Evolutionary conservation across 2,888 invertebrate genomes (phyloP).

Genomic region (Emmelina monodactyla): DNA sequence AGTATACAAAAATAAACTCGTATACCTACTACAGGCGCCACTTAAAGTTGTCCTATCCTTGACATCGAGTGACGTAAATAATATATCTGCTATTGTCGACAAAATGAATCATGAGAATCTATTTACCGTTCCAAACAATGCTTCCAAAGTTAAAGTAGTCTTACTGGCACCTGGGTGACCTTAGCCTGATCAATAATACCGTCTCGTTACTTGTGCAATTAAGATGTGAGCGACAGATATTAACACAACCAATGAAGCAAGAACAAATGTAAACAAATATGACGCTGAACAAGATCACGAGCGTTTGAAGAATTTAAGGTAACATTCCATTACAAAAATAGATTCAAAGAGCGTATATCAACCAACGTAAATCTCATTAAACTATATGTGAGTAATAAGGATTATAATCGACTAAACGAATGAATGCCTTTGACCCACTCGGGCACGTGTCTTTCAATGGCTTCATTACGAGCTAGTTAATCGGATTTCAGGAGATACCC

Average conservation of each 20-base stretch:
- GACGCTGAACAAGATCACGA: too few relatives aligned
- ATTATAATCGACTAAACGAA: too few relatives aligned
- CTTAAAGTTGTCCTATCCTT: conserved; percentile 14
- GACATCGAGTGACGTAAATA: conserved; percentile 10
- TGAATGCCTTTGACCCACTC: too few relatives aligned
- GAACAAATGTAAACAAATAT: background rate
- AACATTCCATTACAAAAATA: too few relatives aligned
- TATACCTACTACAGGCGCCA: conserved; percentile 13
- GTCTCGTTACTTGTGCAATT: background rate
- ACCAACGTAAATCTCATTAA: too few relatives aligned
- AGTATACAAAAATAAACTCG: conserved; percentile 12
- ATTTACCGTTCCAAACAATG: background rate
- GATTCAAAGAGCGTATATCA: too few relatives aligned
- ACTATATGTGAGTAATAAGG: too few relatives aligned
- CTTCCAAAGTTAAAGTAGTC: background rate
- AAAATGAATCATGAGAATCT: background rate
- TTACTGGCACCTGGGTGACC: background rate
- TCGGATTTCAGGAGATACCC: too few relatives aligned
- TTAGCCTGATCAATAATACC: background rate
- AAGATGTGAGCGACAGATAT: background rate
- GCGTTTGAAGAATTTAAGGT: too few relatives aligned
- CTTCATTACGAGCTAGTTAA: too few relatives aligned
- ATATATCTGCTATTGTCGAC: background rate
- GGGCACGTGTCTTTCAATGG: too few relatives aligned
- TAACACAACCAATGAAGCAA: background rate